Evolutionary conservation across 1,140 invertebrate species (phyloP).

Genomic region (Drosophila bipectinata): DNA sequence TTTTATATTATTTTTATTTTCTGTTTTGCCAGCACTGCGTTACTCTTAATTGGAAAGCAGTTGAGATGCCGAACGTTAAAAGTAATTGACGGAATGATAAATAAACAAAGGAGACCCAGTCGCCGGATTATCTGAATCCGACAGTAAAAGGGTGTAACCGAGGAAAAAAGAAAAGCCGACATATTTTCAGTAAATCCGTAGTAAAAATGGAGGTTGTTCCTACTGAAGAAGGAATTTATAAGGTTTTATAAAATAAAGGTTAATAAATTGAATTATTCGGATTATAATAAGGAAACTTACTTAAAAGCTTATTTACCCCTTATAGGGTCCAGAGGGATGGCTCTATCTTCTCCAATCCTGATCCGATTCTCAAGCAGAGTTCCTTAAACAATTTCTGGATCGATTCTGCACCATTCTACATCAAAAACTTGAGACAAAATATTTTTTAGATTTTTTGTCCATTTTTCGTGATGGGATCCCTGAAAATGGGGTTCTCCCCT

Average conservation of each 20-base stretch:
- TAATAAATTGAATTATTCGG: no score
- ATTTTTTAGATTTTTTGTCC: no score
- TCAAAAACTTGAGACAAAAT: no score
- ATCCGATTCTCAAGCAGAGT: no score
- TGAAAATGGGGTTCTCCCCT: no score
- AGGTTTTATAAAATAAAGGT: background rate
- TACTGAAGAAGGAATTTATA: background rate
- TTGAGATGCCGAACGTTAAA: conserved; percentile 51
- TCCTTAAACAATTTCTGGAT: no score
- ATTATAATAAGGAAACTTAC: no score
- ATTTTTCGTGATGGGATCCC: no score
- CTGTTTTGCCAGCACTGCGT: conserved; percentile 54
- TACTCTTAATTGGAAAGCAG: conserved; percentile 72
- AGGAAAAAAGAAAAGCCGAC: background rate
- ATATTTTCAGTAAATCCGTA: background rate
- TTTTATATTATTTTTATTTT: background rate
- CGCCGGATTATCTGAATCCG: conserved; percentile 28
- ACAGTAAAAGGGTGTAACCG: conserved; percentile 39
- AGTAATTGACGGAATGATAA: conserved; percentile 64
- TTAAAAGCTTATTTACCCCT: no score
- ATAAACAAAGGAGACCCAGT: conserved; percentile 30
- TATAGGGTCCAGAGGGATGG: no score
- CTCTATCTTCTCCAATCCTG: no score
- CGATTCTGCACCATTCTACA: no score
- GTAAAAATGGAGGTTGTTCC: background rate